Conservation (phyloP, 2,888 invertebrate species). For the Nymphalis c-album region DNA sequence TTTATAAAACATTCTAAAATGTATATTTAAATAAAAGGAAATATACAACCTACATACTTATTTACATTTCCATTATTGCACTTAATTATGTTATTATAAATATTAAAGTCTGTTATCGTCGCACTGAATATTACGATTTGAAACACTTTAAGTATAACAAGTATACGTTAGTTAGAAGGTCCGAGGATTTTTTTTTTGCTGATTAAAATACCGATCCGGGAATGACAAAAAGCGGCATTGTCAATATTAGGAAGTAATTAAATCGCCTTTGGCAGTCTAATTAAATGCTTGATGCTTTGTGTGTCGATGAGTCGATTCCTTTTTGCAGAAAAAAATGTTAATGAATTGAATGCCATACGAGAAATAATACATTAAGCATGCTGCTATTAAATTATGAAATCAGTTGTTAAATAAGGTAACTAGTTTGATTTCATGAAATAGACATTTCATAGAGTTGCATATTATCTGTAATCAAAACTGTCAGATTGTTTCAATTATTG, state of each 20-base stretch:
- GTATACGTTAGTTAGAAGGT: constrained; percentile 12
- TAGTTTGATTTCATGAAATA: too few species aligned
- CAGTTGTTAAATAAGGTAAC: neutral
- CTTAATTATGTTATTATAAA: too few species aligned
- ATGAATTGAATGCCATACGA: constrained; percentile 13
- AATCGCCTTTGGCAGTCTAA: constrained; percentile 63
- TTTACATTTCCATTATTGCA: too few species aligned
- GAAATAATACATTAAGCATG: constrained; percentile 2
- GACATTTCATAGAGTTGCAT: too few species aligned
- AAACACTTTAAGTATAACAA: neutral
- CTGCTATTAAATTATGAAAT: neutral
- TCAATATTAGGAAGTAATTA: constrained; percentile 79
- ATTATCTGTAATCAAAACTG: too few species aligned
- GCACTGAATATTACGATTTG: too few species aligned
- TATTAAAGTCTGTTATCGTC: too few species aligned
- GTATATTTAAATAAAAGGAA: too few species aligned
- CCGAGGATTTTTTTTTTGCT: constrained; percentile 48
- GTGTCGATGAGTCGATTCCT: constrained; percentile 52
- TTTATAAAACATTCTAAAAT: too few species aligned
- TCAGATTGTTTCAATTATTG: too few species aligned
- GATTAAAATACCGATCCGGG: constrained; percentile 51
- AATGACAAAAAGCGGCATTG: constrained; percentile 64
- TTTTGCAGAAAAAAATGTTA: constrained; percentile 31
- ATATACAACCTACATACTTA: too few species aligned
- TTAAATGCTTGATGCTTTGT: constrained; percentile 58